Conservation (phyloP, 2,888 invertebrate genomes). For the Phortica okadai region DNA sequence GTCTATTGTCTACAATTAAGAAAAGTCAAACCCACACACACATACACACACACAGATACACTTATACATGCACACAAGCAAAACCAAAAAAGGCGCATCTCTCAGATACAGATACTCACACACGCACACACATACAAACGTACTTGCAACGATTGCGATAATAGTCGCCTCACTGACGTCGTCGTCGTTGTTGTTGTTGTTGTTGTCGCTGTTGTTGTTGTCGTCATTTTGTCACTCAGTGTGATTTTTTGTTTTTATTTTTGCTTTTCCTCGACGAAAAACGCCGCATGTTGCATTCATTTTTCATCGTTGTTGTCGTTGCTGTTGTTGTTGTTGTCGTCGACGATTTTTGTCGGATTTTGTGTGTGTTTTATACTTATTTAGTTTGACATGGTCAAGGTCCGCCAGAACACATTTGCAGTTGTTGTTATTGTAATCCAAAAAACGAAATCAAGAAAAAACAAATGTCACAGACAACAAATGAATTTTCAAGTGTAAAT, state of each 20-base stretch:
- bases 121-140: background rate
- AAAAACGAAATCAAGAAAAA: background rate
- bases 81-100: slow-evolving; percentile 19
- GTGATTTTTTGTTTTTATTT: slow-evolving; percentile 1
- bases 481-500: background rate
- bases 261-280: slow-evolving; percentile 12
- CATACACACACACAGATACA: background rate
- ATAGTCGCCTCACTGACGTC: slow-evolving; percentile 20
- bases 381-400: slow-evolving; percentile 35
- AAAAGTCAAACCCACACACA: slow-evolving; percentile 20
- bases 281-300: slow-evolving; percentile 22
- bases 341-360: background rate
- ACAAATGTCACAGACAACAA: background rate
- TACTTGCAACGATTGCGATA: background rate
- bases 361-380: slow-evolving; percentile 20
- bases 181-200: background rate
- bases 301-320: background rate
- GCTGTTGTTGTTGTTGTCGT: slow-evolving; percentile 5
- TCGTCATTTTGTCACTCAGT: slow-evolving; percentile 16
- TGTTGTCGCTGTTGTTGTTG: slow-evolving; percentile 3
- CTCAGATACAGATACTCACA: background rate
- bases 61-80: background rate
- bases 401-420: slow-evolving; percentile 9
- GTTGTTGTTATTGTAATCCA: slow-evolving; percentile 1
- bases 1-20: slow-evolving; percentile 29